Base-by-base conservation (phyloP, 2,113 vertebrate genomes). In the Polypterus senegalus region DNA sequence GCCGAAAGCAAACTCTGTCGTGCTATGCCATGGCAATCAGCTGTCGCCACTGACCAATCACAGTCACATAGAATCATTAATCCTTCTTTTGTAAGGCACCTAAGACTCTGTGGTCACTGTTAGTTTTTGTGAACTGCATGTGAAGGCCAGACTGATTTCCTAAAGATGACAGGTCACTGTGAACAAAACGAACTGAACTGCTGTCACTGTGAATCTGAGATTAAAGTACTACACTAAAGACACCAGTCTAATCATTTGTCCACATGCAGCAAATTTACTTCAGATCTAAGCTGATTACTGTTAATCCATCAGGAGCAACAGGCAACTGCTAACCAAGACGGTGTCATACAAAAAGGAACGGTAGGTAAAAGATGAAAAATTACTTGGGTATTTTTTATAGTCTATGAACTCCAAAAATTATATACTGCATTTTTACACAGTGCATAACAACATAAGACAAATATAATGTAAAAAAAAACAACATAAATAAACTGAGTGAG, bases 11-110 rank as follows among this genome's bases (percentile, higher is more conserved):
- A 77, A 85, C 83, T 81, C 84, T 82, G 86, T 78, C 83, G 84
- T 83, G 76, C 78, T 62, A 67, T 83, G 78, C 78, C 83, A 79
- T 79, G 83, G 86, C 86, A 92, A 90, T 90, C 86, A 85, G 88
- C 89, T 94, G 89, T 93, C 88, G 88, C 89, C 84, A 81, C 76
- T 76, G 83, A 80, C 88, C 85, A 91, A 93, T 92, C 86, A 91
- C 83, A 87, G 81, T 87, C 91, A 94, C 77, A 80, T 90, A 88
- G 86, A 89, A 84, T 87, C 79, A 76, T 81, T 93, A 94, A 97
- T 94, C 91, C 83, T 78, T 82, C 86, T 88, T 89, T 86, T 92
- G 83, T 89, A 81, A 84, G 86, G 81, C 81, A 83, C 81, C 80
- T 80, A 87, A 90, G 87, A 85, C 85, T 84, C 75, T 86, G 83